Evolutionary conservation across 2,888 invertebrate species (phyloP).

Genomic region (Limnephilus rhombicus): DNA sequence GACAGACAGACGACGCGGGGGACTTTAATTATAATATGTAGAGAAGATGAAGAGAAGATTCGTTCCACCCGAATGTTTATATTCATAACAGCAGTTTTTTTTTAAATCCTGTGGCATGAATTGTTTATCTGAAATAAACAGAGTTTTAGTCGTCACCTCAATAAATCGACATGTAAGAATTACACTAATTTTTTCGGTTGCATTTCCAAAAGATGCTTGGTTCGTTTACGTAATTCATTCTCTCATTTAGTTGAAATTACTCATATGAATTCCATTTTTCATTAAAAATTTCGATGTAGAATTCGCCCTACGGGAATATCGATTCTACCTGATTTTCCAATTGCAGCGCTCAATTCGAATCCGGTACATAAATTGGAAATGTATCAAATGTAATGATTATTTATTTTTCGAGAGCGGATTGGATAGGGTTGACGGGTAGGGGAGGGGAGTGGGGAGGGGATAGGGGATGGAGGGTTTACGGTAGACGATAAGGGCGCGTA

Average conservation of each 20-base stretch:
- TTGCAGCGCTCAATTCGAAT: constrained; percentile 31
- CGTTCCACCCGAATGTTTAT: neutral
- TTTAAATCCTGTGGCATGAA: neutral
- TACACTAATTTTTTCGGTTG: neutral
- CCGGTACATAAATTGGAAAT: constrained; percentile 22
- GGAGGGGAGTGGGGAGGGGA: neutral
- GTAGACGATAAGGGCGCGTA: neutral
- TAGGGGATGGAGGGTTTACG: neutral
- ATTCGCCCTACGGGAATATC: neutral
- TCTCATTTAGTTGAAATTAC: neutral
- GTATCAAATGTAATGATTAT: constrained; percentile 26
- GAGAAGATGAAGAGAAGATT: no score
- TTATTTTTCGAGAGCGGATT: neutral
- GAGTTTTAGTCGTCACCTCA: neutral
- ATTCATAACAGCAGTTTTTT: neutral
- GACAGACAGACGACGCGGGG: no score
- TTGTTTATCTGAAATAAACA: neutral
- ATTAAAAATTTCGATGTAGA: constrained; percentile 24
- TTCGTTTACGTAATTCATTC: neutral
- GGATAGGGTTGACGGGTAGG: neutral
- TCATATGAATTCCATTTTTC: constrained; percentile 3
- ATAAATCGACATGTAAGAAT: neutral
- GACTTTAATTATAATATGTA: no score
- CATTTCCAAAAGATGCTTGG: neutral
- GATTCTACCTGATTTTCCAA: constrained; percentile 15